Evolutionary conservation across 2,113 vertebrate species (phyloP).

Genomic region (Myrmecobius fasciatus): DNA sequence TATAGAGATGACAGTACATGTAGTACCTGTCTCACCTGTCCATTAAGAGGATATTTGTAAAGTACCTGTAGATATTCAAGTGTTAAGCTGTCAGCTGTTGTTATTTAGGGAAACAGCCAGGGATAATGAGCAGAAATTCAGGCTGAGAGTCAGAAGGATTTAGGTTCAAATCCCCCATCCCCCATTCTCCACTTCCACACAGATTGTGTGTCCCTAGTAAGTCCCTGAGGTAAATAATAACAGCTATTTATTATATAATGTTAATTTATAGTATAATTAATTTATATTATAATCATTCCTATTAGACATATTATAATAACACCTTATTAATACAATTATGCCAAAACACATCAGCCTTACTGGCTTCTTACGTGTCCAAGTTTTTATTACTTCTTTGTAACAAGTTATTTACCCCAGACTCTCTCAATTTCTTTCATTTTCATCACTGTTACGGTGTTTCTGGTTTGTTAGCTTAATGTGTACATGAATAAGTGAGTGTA

Average conservation of each 20-base stretch:
- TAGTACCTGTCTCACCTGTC: background rate
- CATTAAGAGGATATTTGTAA: background rate
- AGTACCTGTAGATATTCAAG: background rate
- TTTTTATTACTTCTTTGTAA: background rate
- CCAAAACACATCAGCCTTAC: background rate
- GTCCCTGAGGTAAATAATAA: background rate
- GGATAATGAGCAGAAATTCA: background rate
- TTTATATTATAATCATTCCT: background rate
- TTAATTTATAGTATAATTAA: background rate
- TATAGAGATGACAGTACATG: background rate
- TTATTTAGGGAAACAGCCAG: background rate
- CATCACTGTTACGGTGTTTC: background rate
- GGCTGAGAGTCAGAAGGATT: background rate
- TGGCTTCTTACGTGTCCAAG: background rate
- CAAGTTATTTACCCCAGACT: background rate
- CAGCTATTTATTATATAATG: background rate
- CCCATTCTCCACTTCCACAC: background rate
- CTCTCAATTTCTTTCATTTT: background rate
- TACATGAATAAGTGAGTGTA: fast-evolving
- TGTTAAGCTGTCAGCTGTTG: background rate
- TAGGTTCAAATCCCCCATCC: background rate
- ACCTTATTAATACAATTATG: background rate
- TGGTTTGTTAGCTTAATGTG: background rate
- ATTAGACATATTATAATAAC: background rate
- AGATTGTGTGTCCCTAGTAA: background rate